Percentiles rank a stretch among this genome's conserved stretches.
Conservation (phyloP, 2,797 vertebrate species). For the Syngnathus rostellatus region DNA sequence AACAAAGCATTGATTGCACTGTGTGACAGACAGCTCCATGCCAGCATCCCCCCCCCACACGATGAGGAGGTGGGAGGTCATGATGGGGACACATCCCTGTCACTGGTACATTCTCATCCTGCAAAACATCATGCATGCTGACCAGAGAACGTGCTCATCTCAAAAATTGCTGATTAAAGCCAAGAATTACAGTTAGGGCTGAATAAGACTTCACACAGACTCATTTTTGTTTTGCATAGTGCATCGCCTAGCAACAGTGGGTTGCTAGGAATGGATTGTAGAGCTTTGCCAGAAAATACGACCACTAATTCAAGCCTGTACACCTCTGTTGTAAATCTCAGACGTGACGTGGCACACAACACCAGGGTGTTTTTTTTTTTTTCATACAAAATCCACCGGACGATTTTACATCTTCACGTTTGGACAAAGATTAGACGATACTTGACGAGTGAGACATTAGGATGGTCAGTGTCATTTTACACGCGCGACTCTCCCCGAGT, state of each 20-base stretch:
- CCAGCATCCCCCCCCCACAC: slow-evolving; percentile 18
- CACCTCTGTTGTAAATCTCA: not conserved
- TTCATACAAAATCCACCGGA: not conserved
- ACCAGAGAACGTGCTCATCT: not conserved
- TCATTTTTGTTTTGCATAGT: slow-evolving; percentile 21
- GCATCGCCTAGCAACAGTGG: slow-evolving; percentile 67
- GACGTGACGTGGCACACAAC: slow-evolving; percentile 11
- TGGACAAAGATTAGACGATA: not conserved
- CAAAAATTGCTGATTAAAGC: not conserved
- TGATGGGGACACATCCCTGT: slow-evolving; percentile 26
- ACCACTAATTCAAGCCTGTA: slow-evolving; percentile 9
- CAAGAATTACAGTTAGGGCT: not conserved
- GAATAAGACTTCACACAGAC: not conserved
- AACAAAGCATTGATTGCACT: slow-evolving; percentile 46
- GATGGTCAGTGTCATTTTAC: not conserved
- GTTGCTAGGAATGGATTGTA: slow-evolving; percentile 46
- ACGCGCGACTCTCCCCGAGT: too few relatives aligned
- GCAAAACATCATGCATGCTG: not conserved
- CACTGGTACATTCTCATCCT: not conserved
- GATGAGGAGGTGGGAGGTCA: not conserved
- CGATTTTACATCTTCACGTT: not conserved
- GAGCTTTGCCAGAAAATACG: slow-evolving; percentile 24
- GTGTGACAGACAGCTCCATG: slow-evolving; percentile 29
- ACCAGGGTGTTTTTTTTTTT: not conserved
- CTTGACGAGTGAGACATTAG: not conserved